Evolutionary conservation across 2,113 vertebrate species (phyloP), one percentile per base, ranked within the genome.

Genomic region (Gadus chalcogrammus): DNA sequence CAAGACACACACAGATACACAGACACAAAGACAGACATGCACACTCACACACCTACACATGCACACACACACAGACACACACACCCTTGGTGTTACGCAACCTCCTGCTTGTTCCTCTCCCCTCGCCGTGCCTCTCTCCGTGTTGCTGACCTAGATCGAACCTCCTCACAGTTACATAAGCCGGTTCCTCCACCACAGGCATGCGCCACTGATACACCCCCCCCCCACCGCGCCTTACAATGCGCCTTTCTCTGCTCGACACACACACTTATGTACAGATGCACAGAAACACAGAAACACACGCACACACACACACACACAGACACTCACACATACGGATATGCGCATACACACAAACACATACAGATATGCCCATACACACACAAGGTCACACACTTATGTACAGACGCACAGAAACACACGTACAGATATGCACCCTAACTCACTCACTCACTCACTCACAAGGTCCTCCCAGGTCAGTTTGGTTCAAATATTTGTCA

Each of bases 131-230:
- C 79, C 84, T 77, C 85, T 85, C 86, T 80, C 84, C 72, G 73
- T 65, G 82, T 77, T 85, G 82, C 79, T 92, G 90, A 92, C 90
- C 90, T 91, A 92, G 87, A 88, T 91, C 85, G 79, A 86, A 81
- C 85, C 83, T 78, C 79, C 84, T 82, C 87, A 27, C 55, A 12
- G 88, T 91, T 92, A 92, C 82, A 85, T 92, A 92, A 92, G 88
- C 73, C 68, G 69, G 81, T 67, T 86, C 85, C 78, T 87, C 79
- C 80, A 85, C 87, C 64, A 70, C 86, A 88, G 84, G 84, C 85
- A 12, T 15, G 71, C 42, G 12, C 72, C 48, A 69, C 71, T 38
- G 20, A 17, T 67, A 71, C 78, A 61, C 7, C 13, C 15, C 24
- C 15, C 61, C 3, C 24, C 15, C 24, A 2, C 35, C 15, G 12